Base-by-base conservation (phyloP, 2,888 invertebrate species). In the Aricia artaxerxes region DNA sequence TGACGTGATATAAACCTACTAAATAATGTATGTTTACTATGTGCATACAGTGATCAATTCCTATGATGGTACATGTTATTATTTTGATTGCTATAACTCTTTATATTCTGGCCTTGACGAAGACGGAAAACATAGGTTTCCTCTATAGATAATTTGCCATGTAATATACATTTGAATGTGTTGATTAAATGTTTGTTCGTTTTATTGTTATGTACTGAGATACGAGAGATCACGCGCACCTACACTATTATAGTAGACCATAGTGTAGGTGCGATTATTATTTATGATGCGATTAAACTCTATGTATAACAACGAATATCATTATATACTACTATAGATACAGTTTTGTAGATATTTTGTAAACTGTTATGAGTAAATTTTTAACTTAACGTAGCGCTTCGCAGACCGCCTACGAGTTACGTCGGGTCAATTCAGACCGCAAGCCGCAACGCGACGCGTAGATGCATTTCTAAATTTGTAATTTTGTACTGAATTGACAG, bases 41-140 rank as follows among this genome's bases (percentile, higher is more conserved):
- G 1, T 44, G 44, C 40, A 40, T 40, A 6, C 35, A 38, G 24
- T 40, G 40, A 40, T 6, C 5, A 40, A 40, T 40, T 2, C 44
- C 9, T 44, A 44, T 44, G 44, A 6, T 44, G 44, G 9, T 44
- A 9, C 9, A 9, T 44, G 44, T 9, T 16, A 53, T 31, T 24
- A 64, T 31, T 64, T 31, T 69, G 31, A 35, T 16, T 5, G 5
- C 4, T 69, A 35, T 69, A 75, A 7, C 24, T 24, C 24, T 24
- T 24, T 24, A 24, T 24, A 24, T 44, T 35, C 16, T 76, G 53
- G 49, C 53, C 57, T 76, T 76, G 76, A 31, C 31, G 6, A 75
- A 76, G 13, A 76, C 31, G 76, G 75, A 76, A 75, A 75, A 57
- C 57, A 53, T 35, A 49, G 11, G 4, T 76, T 76, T 76, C 57